phyloP scores from a whole-genome alignment of 2,113 vertebrate species.

The Scartelaos histophorus region DNA sequence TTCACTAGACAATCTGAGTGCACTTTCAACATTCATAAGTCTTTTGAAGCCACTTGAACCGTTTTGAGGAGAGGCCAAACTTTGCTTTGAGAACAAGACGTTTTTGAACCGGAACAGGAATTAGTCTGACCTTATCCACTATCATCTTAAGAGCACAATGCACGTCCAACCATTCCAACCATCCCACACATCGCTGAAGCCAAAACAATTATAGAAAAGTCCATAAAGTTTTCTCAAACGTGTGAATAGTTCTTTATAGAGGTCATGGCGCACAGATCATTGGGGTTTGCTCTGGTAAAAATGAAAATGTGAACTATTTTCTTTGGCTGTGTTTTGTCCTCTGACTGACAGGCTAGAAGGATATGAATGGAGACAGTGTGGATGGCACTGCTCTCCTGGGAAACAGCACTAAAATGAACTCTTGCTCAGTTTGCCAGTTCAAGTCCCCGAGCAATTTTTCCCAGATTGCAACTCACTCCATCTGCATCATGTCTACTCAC shows the following conservation, averaged over 20 bases:
- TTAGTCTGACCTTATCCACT: not conserved
- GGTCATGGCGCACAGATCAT: not conserved
- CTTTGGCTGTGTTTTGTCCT: conserved; percentile 9
- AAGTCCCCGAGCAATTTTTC: conserved; percentile 32
- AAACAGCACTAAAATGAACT: conserved; percentile 6
- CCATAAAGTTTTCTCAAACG: not conserved
- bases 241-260: conserved; percentile 5
- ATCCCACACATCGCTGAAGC: not conserved
- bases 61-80: conserved; percentile 13
- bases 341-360: conserved; percentile 22
- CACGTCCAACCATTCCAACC: conserved; percentile 5
- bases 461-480: conserved; percentile 16
- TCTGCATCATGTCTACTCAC: conserved; percentile 13
- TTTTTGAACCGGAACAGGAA: not conserved
- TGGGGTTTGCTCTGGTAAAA: conserved; percentile 9
- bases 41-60: not conserved
- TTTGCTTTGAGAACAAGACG: conserved; percentile 1
- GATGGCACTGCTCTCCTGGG: conserved; percentile 18
- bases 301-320: not conserved
- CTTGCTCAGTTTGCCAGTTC: not conserved
- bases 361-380: conserved; percentile 34
- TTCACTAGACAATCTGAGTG: not conserved
- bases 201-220: not conserved
- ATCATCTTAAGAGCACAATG: conserved; percentile 13
- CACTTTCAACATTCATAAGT: not conserved